These are phyloP conservation scores for Agrotis ipsilon DNA, from an alignment of 2,888 invertebrate genomes.

Conservation along the genomic window DNA sequence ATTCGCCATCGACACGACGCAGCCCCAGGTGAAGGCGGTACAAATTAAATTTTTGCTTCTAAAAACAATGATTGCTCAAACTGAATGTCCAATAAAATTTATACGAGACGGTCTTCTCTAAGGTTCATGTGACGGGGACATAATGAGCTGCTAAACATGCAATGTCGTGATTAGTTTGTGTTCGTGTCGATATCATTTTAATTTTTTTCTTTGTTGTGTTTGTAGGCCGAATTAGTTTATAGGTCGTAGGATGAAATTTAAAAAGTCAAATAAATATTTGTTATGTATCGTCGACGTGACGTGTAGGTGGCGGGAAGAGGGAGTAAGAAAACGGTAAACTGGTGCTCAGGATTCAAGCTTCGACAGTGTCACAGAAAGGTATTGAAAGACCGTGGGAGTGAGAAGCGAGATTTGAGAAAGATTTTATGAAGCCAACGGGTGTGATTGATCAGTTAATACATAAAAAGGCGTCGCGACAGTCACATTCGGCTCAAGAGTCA, in stretches of 20 bases:
- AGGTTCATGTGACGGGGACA: slow-evolving; percentile 88
- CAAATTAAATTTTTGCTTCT: slow-evolving; percentile 81
- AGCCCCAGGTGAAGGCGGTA: slow-evolving; percentile 84
- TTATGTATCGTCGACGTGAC: slow-evolving; percentile 78
- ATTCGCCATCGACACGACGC: slow-evolving; percentile 75
- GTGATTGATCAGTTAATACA: slow-evolving; percentile 78
- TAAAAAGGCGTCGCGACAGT: slow-evolving; percentile 85
- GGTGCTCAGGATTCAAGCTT: slow-evolving; percentile 87
- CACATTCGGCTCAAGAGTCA: slow-evolving; percentile 86
- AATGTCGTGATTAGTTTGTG: slow-evolving; percentile 88
- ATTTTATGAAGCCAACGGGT: slow-evolving; percentile 84
- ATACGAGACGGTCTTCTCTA: slow-evolving; percentile 88
- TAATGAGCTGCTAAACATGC: slow-evolving; percentile 90
- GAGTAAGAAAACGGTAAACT: slow-evolving; percentile 75
- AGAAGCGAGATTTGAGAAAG: slow-evolving; percentile 84
- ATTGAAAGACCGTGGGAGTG: slow-evolving; percentile 84
- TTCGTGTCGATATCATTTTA: slow-evolving; percentile 78
- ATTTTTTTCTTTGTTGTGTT: slow-evolving; percentile 75
- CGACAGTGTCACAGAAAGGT: slow-evolving; percentile 84
- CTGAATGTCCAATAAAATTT: slow-evolving; percentile 83
- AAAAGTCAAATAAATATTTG: slow-evolving; percentile 54
- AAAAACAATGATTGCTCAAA: slow-evolving; percentile 82
- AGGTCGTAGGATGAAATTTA: slow-evolving; percentile 68
- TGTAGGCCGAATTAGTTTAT: slow-evolving; percentile 81
- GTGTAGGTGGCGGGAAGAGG: slow-evolving; percentile 77